phyloP scores from a whole-genome alignment of 1,140 invertebrate genomes.

The Philopotamus ludificatus region DNA sequence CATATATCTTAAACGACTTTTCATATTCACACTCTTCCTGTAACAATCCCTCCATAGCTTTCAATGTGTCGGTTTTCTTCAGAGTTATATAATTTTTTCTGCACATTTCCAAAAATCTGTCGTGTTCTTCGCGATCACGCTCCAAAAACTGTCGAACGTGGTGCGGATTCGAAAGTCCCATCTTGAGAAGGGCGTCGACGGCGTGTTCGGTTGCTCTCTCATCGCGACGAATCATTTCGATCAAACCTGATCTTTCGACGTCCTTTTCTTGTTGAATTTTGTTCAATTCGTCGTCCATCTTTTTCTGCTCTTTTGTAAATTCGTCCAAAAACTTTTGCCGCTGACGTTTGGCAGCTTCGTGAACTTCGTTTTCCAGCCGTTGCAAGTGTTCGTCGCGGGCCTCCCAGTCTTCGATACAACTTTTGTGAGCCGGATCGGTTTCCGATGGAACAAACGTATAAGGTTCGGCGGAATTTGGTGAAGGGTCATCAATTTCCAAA shows the following conservation, averaged over 20 bases:
- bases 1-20: slow-evolving; percentile 59
- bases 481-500: slow-evolving; percentile 36
- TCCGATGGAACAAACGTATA: slow-evolving; percentile 25
- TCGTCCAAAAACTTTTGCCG: slow-evolving; percentile 61
- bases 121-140: slow-evolving; percentile 64
- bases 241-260: slow-evolving; percentile 60
- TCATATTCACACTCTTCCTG: slow-evolving; percentile 62
- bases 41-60: slow-evolving; percentile 66
- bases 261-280: slow-evolving; percentile 67
- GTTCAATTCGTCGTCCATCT: slow-evolving; percentile 63
- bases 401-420: slow-evolving; percentile 46
- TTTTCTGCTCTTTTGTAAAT: slow-evolving; percentile 62
- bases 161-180: slow-evolving; percentile 59
- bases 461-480: slow-evolving; percentile 36
- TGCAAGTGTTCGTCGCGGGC: slow-evolving; percentile 51
- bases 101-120: slow-evolving; percentile 58
- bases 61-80: slow-evolving; percentile 57
- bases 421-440: slow-evolving; percentile 10
- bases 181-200: slow-evolving; percentile 63
- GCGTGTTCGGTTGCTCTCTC: slow-evolving; percentile 65
- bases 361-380: slow-evolving; percentile 51
- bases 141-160: slow-evolving; percentile 62
- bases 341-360: slow-evolving; percentile 51
- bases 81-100: slow-evolving; percentile 56
- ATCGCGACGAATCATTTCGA: slow-evolving; percentile 59